These are phyloP conservation scores for Sarcophaga rosellei DNA, from an alignment of 2,888 invertebrate genomes.

Conservation along the genomic window DNA sequence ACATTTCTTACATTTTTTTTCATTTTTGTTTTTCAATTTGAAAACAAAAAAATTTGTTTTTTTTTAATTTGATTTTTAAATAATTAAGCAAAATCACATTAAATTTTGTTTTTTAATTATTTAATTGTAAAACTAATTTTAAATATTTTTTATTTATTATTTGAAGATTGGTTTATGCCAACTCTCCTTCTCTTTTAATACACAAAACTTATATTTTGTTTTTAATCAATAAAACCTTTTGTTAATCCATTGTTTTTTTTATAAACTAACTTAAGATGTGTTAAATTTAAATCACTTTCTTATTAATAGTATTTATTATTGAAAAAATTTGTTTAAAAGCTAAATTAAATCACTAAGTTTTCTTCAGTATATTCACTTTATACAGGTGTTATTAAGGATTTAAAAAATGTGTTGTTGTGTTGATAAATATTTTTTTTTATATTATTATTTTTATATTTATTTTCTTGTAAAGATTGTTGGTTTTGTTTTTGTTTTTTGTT, in stretches of 20 bases:
- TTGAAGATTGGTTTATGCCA: too few relatives aligned
- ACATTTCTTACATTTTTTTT: slow-evolving; percentile 25
- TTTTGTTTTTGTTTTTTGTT: slow-evolving; percentile 25
- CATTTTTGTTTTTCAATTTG: slow-evolving; percentile 2
- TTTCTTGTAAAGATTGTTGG: slow-evolving; percentile 15
- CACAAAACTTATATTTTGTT: not conserved
- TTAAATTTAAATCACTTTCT: slow-evolving; percentile 45
- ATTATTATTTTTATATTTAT: not conserved
- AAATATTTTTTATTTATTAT: too few relatives aligned
- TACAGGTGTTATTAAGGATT: not conserved
- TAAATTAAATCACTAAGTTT: slow-evolving; percentile 42
- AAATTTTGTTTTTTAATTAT: not conserved
- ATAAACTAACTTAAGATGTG: not conserved
- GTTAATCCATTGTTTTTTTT: not conserved
- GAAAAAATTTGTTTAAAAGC: slow-evolving; percentile 16
- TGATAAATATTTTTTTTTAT: not conserved
- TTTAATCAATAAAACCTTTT: not conserved
- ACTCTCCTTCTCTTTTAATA: not conserved
- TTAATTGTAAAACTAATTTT: slow-evolving; percentile 18
- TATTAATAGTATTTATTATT: slow-evolving; percentile 14
- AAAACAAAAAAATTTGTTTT: not conserved
- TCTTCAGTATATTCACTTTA: not conserved
- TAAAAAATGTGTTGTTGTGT: not conserved
- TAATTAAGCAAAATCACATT: too few relatives aligned
- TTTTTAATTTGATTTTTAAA: not conserved